Evolutionary conservation across 2,797 vertebrate species (phyloP).

Genomic region (Hippopotamyrus pictus): DNA sequence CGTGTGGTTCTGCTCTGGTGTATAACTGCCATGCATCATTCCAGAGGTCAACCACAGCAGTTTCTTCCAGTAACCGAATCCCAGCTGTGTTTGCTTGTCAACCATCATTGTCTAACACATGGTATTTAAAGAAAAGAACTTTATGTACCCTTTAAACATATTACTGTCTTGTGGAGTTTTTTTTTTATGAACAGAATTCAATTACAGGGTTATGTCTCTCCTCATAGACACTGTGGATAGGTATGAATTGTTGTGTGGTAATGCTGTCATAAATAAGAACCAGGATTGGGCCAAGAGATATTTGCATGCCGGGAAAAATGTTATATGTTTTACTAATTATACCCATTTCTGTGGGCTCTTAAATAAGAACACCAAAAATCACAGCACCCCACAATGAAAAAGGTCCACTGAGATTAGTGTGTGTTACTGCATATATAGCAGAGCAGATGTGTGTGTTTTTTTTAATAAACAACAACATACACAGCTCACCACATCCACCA

Average conservation of each 20-base stretch:
- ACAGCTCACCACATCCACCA: not conserved
- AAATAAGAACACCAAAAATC: not conserved
- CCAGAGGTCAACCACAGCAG: not conserved
- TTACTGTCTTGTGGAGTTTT: not conserved
- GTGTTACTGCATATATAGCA: not conserved
- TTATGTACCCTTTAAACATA: not conserved
- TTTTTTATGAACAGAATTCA: not conserved
- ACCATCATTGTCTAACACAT: not conserved
- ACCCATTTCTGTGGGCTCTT: not conserved
- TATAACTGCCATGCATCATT: not conserved
- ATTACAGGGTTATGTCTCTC: not conserved
- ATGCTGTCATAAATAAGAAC: not conserved
- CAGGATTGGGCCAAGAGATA: not conserved
- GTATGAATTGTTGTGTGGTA: not conserved
- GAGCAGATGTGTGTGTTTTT: not conserved
- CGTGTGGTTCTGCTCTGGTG: not conserved
- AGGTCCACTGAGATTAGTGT: not conserved
- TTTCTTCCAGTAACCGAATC: not conserved
- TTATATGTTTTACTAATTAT: not conserved
- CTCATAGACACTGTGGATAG: not conserved
- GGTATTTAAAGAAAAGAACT: not conserved
- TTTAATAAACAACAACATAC: not conserved
- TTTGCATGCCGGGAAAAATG: not conserved
- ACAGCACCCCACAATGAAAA: not conserved
- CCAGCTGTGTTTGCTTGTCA: slow-evolving; percentile 1